These are phyloP conservation scores for Dipodomys stephensi DNA, from an alignment of 2,113 vertebrate genomes.

Conservation along the genomic window DNA sequence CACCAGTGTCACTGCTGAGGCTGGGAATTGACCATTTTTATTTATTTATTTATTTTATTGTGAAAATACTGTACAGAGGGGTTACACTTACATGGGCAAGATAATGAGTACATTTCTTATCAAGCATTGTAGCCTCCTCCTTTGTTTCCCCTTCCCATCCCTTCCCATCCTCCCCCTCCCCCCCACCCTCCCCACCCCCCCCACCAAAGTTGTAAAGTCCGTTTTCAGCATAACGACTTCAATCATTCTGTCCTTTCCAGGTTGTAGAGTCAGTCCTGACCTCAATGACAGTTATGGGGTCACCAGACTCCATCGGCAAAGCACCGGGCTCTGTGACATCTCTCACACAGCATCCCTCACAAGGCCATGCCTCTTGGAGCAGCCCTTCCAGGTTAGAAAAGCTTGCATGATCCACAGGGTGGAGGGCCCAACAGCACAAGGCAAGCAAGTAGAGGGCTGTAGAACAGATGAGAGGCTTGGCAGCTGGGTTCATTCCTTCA, in stretches of 20 bases:
- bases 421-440: slow-evolving; percentile 90
- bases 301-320: slow-evolving; percentile 87
- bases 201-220: too few species aligned
- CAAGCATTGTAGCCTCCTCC: too few species aligned
- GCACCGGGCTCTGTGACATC: slow-evolving; percentile 89
- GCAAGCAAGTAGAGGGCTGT: slow-evolving; percentile 89
- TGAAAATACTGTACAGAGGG: slow-evolving; percentile 67
- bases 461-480: slow-evolving; percentile 90
- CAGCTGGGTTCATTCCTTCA: slow-evolving; percentile 90
- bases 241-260: slow-evolving; percentile 93
- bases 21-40: slow-evolving; percentile 89
- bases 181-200: too few species aligned
- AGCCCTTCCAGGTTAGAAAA: slow-evolving; percentile 86
- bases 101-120: too few species aligned
- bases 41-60: too few species aligned
- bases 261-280: slow-evolving; percentile 88
- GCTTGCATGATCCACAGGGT: slow-evolving; percentile 87
- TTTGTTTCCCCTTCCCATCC: too few species aligned
- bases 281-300: slow-evolving; percentile 91
- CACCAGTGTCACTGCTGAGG: slow-evolving; percentile 70
- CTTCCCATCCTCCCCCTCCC: too few species aligned
- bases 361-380: slow-evolving; percentile 90
- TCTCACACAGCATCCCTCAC: slow-evolving; percentile 86
- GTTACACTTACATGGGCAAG: too few species aligned
- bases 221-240: slow-evolving; percentile 61